Conservation (phyloP, 1,140 invertebrate genomes). For the Schlechtendalia chinensis region DNA sequence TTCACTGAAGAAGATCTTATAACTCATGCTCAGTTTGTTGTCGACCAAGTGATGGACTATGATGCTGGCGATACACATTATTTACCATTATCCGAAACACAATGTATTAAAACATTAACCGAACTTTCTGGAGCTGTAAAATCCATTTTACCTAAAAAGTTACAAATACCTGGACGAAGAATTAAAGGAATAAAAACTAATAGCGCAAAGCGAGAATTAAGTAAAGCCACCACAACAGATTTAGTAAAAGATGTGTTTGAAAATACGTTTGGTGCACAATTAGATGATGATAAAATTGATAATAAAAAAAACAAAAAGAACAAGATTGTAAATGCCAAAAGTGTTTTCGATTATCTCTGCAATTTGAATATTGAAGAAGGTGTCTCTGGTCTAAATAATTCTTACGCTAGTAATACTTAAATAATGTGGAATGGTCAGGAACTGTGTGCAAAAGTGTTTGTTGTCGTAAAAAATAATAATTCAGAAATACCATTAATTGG, state of each 20-base stretch:
- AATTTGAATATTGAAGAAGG: conserved; percentile 60
- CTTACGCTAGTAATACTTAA: conserved; percentile 56
- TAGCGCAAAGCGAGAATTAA: conserved; percentile 59
- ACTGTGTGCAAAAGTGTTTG: conserved; percentile 53
- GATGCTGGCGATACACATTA: conserved; percentile 65
- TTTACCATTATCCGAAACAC: conserved; percentile 69
- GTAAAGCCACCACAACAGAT: conserved; percentile 77
- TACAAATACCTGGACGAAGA: conserved; percentile 60
- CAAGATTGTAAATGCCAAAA: conserved; percentile 55
- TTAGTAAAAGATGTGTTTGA: conserved; percentile 78
- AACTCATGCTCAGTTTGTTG: conserved; percentile 78
- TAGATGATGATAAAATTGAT: conserved; percentile 62
- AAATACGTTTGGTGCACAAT: conserved; percentile 75
- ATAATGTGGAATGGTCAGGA: conserved; percentile 55
- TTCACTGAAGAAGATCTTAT: conserved; percentile 77
- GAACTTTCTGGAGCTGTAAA: conserved; percentile 72
- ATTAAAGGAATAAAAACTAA: conserved; percentile 58
- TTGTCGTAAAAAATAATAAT: conserved; percentile 54
- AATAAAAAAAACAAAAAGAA: conserved; percentile 58
- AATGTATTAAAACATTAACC: conserved; percentile 75
- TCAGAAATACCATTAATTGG: not conserved
- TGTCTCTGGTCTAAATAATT: conserved; percentile 63
- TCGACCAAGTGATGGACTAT: conserved; percentile 77
- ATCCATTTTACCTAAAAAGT: conserved; percentile 55
- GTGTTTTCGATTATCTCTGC: conserved; percentile 63